Base-by-base conservation (phyloP, 2,797 vertebrate genomes). In the Lateolabrax maculatus region DNA sequence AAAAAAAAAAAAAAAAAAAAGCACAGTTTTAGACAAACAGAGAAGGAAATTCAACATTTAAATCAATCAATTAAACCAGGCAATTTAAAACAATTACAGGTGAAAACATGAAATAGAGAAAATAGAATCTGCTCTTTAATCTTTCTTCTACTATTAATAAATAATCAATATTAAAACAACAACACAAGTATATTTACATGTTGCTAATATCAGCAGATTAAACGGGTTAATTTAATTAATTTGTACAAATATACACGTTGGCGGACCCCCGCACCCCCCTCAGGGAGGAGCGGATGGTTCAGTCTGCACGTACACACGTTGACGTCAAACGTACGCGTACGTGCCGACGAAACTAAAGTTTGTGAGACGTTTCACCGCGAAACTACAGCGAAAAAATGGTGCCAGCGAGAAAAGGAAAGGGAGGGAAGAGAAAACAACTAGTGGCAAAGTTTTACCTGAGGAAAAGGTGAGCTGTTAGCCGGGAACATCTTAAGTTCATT, bases 391-490 rank as follows among this genome's bases (percentile, higher is more conserved):
- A 10, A 18, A n/a, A 62, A 31, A 13, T n/a, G 44, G 6, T 2
- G 12, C 2, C 9, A 18, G 10, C 39, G 3, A 2, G 1, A 12
- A n/a, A 31, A 2, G n/a, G 1, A 29, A 18, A 37, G 10, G 2
- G 39, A 62, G 34, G 12, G 9, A 56, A 27, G 13, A 13, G 1
- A 12, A 57, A 58, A 6, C n/a, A 19, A 19, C 6, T 4, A 11
- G 16, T 13, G 11, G 4, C 0, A 16, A n/a, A 18, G 6, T 21
- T 64, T 25, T 44, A 8, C 5, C 16, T 7, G 16, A 19, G 9
- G 39, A 46, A 15, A 56, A 36, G 31, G 61, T 39, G 72, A 71
- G 69, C n/a, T n/a, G n/a, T n/a, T n/a, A n/a, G n/a, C n/a, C n/a
- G n/a, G n/a, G n/a, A n/a, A n/a, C n/a, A n/a, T n/a, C n/a, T n/a